Evolutionary conservation across 1,140 invertebrate genomes (phyloP).

Genomic region (Tetranychus cinnabarinus): DNA sequence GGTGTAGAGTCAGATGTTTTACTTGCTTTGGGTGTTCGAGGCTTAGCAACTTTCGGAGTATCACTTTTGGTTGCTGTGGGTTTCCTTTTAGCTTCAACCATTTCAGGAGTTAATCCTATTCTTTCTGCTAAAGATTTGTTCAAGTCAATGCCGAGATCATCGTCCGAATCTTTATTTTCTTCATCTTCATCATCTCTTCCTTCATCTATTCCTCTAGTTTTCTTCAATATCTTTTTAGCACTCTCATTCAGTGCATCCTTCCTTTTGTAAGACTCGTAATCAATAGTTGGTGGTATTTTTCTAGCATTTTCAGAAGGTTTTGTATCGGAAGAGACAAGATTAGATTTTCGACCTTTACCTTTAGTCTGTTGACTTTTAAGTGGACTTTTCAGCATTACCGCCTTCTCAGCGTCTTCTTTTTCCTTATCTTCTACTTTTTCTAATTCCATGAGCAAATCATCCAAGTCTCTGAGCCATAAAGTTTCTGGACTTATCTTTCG

Average conservation of each 20-base stretch:
- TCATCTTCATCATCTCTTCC: neutral
- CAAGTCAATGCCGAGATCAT: neutral
- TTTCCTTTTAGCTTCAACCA: slow-evolving; percentile 20
- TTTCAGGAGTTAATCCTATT: neutral
- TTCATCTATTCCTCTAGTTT: slow-evolving; percentile 14
- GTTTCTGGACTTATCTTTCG: slow-evolving; percentile 39
- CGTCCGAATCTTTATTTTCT: neutral
- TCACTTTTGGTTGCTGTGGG: neutral
- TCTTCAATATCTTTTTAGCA: neutral
- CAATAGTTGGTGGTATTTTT: slow-evolving; percentile 39
- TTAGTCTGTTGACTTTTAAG: neutral
- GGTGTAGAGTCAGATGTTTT: no score
- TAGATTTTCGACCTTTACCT: neutral
- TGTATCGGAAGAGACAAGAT: neutral
- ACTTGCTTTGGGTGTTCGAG: neutral
- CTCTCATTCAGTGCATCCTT: neutral
- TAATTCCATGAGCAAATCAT: slow-evolving; percentile 40
- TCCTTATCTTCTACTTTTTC: slow-evolving; percentile 24
- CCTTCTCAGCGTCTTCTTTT: slow-evolving; percentile 11
- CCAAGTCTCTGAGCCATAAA: slow-evolving; percentile 73
- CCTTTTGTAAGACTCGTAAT: slow-evolving; percentile 42
- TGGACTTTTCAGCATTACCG: neutral
- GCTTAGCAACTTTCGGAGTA: neutral
- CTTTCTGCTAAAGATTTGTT: slow-evolving; percentile 5
- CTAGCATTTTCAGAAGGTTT: slow-evolving; percentile 2